Percentiles rank a stretch among this genome's conserved stretches.
These are phyloP conservation scores for Geopemphigus sp. DNA, from an alignment of 1,140 invertebrate species.

Conservation along the genomic window DNA sequence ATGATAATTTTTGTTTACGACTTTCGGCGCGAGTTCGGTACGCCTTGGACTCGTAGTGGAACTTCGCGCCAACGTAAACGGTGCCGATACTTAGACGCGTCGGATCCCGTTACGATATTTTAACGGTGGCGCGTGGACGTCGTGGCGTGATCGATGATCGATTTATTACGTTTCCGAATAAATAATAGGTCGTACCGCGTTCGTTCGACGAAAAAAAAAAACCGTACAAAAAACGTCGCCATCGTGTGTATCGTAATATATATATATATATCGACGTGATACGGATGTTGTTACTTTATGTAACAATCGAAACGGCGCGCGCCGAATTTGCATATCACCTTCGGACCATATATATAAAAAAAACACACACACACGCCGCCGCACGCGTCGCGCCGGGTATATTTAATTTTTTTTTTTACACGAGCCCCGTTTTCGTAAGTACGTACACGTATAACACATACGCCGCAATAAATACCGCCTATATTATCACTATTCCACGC, in stretches of 20 bases:
- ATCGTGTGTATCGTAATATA: neutral
- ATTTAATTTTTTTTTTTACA: neutral
- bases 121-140: neutral
- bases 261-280: too few species aligned
- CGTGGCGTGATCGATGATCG: constrained; percentile 5
- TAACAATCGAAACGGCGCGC: constrained; percentile 22
- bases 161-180: neutral
- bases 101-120: too few species aligned
- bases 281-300: neutral
- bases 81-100: neutral
- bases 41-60: neutral
- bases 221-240: neutral
- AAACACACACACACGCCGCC: neutral
- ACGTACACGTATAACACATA: neutral
- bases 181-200: neutral
- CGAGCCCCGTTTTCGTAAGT: neutral
- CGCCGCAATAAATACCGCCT: neutral
- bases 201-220: neutral
- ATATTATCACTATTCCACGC: constrained; percentile 39
- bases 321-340: constrained; percentile 28
- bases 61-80: neutral
- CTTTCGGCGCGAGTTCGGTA: too few species aligned
- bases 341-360: constrained; percentile 4
- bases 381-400: too few species aligned
- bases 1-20: constrained; percentile 14